phyloP scores from a whole-genome alignment of 2,888 invertebrate species.

The Drosophila pseudotalamancana region DNA sequence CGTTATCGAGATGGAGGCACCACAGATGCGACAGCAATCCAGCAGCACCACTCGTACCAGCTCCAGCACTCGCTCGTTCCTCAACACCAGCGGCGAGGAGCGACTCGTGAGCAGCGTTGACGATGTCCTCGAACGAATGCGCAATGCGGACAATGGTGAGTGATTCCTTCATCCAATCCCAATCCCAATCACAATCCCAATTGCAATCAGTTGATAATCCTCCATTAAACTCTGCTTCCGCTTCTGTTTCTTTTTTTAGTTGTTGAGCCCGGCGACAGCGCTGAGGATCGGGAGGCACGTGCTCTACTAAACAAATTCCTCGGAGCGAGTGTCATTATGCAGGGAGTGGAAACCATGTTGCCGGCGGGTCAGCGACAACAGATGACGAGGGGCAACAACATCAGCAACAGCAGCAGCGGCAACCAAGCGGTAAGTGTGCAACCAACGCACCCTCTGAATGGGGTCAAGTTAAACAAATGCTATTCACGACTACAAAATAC shows the following conservation, averaged over 20 bases:
- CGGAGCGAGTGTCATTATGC: conserved; percentile 91
- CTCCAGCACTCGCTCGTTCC: conserved; percentile 86
- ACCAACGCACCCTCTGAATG: not conserved
- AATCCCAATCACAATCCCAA: not conserved
- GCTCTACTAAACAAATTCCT: conserved; percentile 93
- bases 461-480: not conserved
- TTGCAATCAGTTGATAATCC: too few relatives aligned
- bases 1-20: conserved; percentile 70
- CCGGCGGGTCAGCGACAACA: conserved; percentile 70
- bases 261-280: conserved; percentile 87
- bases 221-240: too few relatives aligned
- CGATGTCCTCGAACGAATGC: conserved; percentile 91
- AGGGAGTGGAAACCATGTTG: conserved; percentile 88
- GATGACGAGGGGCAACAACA: not conserved
- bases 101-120: conserved; percentile 90
- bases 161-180: not conserved
- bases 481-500: not conserved
- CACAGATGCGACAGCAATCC: conserved; percentile 65
- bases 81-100: conserved; percentile 87
- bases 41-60: conserved; percentile 65
- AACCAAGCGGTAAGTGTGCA: conserved; percentile 79
- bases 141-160: conserved; percentile 89
- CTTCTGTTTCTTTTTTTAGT: conserved; percentile 83
- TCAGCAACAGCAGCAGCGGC: conserved; percentile 17
- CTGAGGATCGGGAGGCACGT: conserved; percentile 89